Evolutionary conservation across 1,140 invertebrate genomes (phyloP), one percentile per base, ranked within the genome.

Genomic region (Heliconius nattereri): DNA sequence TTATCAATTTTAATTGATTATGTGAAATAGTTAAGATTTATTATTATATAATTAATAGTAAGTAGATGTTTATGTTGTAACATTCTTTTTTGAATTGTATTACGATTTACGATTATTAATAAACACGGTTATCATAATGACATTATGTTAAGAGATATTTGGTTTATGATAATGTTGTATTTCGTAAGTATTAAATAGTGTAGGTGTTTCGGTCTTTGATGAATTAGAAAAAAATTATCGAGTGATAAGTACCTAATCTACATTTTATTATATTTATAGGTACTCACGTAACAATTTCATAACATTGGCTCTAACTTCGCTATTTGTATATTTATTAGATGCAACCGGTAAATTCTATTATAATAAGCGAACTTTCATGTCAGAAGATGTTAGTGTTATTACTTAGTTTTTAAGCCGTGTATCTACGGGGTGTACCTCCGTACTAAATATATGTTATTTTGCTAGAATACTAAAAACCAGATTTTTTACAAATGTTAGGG

Each of bases 401-500:
- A 77, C 60, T 45, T 77, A 71, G 35, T 77, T 77, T 23, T 35
- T 77, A 71, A 71, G 66, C 70, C 37, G 40, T 72, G 66, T 72
- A 77, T 60, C 19, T 29, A 70, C 23, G 35, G 35, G 35, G 29
- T 35, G 71, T 72, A 72, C 9, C 32, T 40, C 35, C 32, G 71
- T 35, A 37, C 19, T 66, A 66, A 3, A 66, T 73, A 66, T 52
- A 52, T 52, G 19, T 80, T 81, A 81, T 78, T 71, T 81, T 81
- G 75, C 79, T 77, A 77, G 76, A 40, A 77, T 77, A 72, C 45
- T 77, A 77, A 77, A 81, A 75, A 66, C 85, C 86, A 87, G 86
- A 86, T 92, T 93, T 91, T 92, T 89, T 91, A 91, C 87, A 87
- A 85, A 89, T 84, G 84, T 85, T 90, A 89, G 89, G 84, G 84